Percentiles rank a stretch among this genome's conserved stretches.
Conservation (phyloP, 2,888 invertebrate genomes). For the Mamestra brassicae region DNA sequence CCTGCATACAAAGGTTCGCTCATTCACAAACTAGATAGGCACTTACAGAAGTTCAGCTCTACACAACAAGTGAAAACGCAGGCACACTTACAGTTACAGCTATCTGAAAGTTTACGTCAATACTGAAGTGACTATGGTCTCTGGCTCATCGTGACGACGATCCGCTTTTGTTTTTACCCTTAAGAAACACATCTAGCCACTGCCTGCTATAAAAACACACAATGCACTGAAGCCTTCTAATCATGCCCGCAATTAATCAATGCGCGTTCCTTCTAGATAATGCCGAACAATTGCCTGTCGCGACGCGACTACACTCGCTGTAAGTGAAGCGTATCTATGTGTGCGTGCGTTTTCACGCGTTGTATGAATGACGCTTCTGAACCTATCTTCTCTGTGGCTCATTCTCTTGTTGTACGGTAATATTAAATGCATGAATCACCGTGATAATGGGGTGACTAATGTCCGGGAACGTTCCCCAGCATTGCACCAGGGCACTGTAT, state of each 20-base stretch:
- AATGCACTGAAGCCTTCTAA: background rate
- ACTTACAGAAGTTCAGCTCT: background rate
- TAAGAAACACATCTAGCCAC: background rate
- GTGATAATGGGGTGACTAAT: constrained; percentile 83
- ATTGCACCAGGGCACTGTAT: constrained; percentile 85
- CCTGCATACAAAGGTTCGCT: constrained; percentile 56
- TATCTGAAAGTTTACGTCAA: background rate
- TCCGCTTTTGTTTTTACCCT: background rate
- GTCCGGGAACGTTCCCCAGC: constrained; percentile 88
- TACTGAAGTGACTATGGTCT: background rate
- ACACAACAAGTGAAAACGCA: background rate
- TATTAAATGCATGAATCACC: constrained; percentile 82
- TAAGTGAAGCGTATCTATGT: no score
- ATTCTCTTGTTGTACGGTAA: constrained; percentile 61
- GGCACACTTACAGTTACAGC: background rate
- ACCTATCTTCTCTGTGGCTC: background rate
- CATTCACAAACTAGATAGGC: background rate
- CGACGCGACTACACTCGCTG: no score
- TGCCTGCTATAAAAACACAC: background rate
- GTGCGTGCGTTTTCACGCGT: no score
- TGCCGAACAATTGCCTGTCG: background rate
- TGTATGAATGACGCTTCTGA: constrained; percentile 6
- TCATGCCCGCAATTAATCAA: background rate
- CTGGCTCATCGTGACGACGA: background rate
- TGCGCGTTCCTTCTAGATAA: background rate